Evolutionary conservation across 2,797 vertebrate species (phyloP), one percentile per base, ranked within the genome.

Genomic region (Toxotes lorentzi): DNA sequence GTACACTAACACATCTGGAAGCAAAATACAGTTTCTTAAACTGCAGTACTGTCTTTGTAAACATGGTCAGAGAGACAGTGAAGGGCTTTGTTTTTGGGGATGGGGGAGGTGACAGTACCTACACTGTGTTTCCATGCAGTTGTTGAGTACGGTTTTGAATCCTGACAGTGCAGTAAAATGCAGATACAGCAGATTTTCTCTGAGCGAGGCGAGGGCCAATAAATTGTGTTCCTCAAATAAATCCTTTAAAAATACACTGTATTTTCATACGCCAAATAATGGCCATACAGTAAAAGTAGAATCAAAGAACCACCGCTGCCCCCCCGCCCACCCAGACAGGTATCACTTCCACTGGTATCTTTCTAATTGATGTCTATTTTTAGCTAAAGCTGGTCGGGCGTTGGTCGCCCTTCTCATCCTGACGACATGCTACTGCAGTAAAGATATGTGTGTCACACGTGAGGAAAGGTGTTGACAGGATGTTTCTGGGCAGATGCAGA

Each of bases 141-240:
- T 57, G 62, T 2, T 9, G 17, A 60, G 56, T 53, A 14, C 48
- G 70, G 50, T 64, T 38, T 38, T 11, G 9, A 40, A 40, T 12
- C 10, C 45, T 70, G 38, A 62, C 61, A 24, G 53, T 5, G 43
- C 1, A 50, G 40, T 32, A 43, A 68, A 65, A 61, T 51, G 66
- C 50, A 77, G 50, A 73, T 45, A 43, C 51, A 34, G 60, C 54
- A 62, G 59, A 59, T 60, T 82, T 73, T 48, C 73, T 45, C 58
- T 40, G 24, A 66, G 54, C 16, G 19, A 14, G 4, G 17, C 54
- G 34, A 68, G 59, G 24, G 12, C n/a, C n/a, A 56, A 76, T 53
- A 21, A 0, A 23, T 4, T 12, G 21, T 50, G 9, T 11, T 4
- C n/a, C 21, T 50, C 23, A 51, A 51, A 13, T 9, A 50, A 11